Percentiles rank a stretch among this genome's conserved stretches.
These are phyloP conservation scores for Odontamblyopus rebecca DNA, from an alignment of 2,797 vertebrate genomes.

Conservation along the genomic window DNA sequence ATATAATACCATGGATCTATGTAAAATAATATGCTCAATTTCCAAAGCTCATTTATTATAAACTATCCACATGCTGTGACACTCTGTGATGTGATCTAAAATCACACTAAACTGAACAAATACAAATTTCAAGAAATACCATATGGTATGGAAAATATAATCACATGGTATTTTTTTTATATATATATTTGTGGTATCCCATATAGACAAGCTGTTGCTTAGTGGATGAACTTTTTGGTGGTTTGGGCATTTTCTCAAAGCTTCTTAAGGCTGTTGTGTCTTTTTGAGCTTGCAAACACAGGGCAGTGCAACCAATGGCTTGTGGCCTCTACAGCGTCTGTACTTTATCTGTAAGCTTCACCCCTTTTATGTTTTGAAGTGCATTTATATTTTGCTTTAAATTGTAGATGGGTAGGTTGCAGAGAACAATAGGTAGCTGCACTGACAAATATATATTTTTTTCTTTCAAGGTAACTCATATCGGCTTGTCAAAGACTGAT, in stretches of 20 bases:
- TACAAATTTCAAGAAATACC: not conserved
- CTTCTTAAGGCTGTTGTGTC: too few relatives aligned
- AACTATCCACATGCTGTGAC: too few relatives aligned
- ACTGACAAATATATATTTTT: too few relatives aligned
- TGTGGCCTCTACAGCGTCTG: constrained; percentile 20
- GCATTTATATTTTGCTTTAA: too few relatives aligned
- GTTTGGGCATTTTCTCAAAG: not conserved
- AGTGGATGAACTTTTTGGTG: not conserved
- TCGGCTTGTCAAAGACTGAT: too few relatives aligned
- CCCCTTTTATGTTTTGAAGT: constrained; percentile 3
- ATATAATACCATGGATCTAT: not conserved
- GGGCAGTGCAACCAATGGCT: constrained; percentile 5
- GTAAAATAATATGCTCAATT: not conserved
- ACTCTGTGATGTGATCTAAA: not conserved
- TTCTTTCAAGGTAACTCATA: too few relatives aligned
- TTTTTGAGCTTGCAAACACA: constrained; percentile 12
- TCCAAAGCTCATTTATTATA: not conserved
- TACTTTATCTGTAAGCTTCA: constrained; percentile 25
- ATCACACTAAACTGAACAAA: not conserved
- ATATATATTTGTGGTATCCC: too few relatives aligned
- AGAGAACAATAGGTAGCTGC: too few relatives aligned
- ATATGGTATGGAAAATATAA: not conserved
- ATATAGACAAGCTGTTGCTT: not conserved
- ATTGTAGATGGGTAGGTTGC: too few relatives aligned
- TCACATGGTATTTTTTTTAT: too few relatives aligned